phyloP scores from a whole-genome alignment of 2,797 vertebrate genomes.

The Chaunax sp. region DNA sequence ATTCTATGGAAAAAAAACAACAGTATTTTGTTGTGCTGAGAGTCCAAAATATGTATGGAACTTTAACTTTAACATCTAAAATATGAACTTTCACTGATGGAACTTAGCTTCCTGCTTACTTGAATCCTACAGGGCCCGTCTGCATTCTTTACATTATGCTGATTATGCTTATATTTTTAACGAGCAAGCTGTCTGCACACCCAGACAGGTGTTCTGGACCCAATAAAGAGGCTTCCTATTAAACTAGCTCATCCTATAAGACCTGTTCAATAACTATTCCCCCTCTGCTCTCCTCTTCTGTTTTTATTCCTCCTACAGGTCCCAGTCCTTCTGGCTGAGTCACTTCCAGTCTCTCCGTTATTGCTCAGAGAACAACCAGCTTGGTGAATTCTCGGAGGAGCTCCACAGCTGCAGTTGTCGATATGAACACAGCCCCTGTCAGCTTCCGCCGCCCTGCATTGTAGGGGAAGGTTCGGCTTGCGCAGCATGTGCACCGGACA shows the following conservation, averaged over 20 bases:
- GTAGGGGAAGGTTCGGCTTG: conserved; percentile 89
- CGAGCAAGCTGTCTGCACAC: conserved; percentile 47
- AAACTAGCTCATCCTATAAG: conserved; percentile 39
- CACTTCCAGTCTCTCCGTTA: conserved; percentile 95
- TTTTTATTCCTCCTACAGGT: conserved; percentile 73
- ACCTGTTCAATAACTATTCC: conserved; percentile 33
- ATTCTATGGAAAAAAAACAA: too few species aligned
- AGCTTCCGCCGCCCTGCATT: conserved; percentile 86
- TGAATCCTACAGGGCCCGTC: not conserved
- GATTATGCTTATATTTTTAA: conserved; percentile 40
- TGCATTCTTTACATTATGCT: conserved; percentile 11
- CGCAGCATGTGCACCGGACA: conserved; percentile 88
- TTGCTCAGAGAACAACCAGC: conserved; percentile 95
- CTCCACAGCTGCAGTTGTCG: conserved; percentile 92
- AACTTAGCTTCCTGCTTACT: not conserved
- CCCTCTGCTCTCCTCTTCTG: conserved; percentile 1
- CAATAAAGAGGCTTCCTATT: conserved; percentile 36
- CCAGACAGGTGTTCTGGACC: conserved; percentile 33
- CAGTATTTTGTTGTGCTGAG: not conserved
- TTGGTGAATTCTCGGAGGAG: conserved; percentile 94
- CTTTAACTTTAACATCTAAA: too few species aligned
- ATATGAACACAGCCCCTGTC: conserved; percentile 90
- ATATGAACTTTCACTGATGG: too few species aligned
- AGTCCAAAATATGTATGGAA: not conserved
- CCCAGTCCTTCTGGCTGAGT: conserved; percentile 92